Evolutionary conservation across 2,797 vertebrate species (phyloP).

Genomic region (Orientallactaga sibirica): DNA sequence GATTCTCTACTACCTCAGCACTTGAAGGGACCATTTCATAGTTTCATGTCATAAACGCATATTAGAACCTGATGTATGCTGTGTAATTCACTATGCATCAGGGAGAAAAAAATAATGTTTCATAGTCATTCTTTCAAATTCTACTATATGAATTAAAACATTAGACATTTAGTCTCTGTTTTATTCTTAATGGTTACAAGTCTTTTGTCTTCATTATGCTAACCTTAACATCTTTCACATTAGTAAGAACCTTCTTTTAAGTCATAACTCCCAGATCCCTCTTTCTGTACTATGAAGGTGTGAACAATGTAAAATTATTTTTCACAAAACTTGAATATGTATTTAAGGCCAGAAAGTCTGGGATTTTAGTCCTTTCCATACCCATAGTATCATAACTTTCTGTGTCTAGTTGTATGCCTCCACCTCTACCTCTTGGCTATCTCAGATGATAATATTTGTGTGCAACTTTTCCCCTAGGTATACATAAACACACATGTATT

Average conservation of each 20-base stretch:
- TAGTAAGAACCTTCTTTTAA: neutral
- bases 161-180: neutral
- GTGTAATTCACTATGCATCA: neutral
- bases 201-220: neutral
- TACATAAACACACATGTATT: no score
- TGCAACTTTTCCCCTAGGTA: no score
- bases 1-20: slow-evolving; percentile 24
- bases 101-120: slow-evolving; percentile 28
- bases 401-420: slow-evolving; percentile 34
- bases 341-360: neutral
- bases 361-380: neutral
- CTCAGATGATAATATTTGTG: neutral
- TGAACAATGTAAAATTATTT: slow-evolving; percentile 13
- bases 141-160: neutral
- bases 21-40: neutral
- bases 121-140: neutral
- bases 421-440: neutral
- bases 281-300: slow-evolving; percentile 14
- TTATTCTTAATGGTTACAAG: neutral
- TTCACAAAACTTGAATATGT: neutral
- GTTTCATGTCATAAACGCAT: neutral
- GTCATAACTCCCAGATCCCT: neutral
- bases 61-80: neutral
- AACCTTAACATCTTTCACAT: neutral
- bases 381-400: neutral